Evolutionary conservation across 2,888 invertebrate species (phyloP), one percentile per base, ranked within the genome.

Genomic region (Rosalia funebris): DNA sequence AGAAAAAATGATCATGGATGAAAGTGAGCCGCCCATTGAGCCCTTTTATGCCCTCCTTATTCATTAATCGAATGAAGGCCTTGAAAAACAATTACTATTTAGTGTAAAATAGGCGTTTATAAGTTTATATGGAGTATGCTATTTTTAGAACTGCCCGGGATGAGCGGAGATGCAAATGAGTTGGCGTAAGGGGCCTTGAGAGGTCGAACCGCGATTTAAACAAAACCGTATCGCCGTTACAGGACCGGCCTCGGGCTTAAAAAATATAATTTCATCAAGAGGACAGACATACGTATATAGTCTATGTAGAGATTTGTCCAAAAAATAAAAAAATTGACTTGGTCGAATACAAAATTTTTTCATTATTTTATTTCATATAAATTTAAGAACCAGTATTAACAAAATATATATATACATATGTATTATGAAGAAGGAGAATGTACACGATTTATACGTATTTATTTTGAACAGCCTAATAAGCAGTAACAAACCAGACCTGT

Each of bases 71-170:
- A 20, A 20, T 16, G 15, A 46, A 42, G 34, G 5, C 42, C 48
- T 57, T 41, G 48, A 34, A 57, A 32, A 47, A 46, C 48, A 47
- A 57, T 57, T 57, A 57, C 34, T 56, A 31, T 5, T 34, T n/a
- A n/a, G 10, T 25, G 25, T 20, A 15, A 10, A 20, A 47, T 44
- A 20, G 47, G 48, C 37, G 37, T 32, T 48, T 34, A 25, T 25
- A 25, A 3, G 9, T 25, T 5, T 46, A 48, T 48, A 16, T 48
- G 36, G 48, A 48, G 48, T 48, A 37, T 7, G 11, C 19, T 48
- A 48, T 48, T 48, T 48, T 36, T 48, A 48, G 48, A 48, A 48
- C 46, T 31, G 15, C 15, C 32, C 32, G 15, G 41, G 41, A 41
- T 41, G 41, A 17, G 41, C 16, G 32, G 46, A 47, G 32, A 47